phyloP scores from a whole-genome alignment of 2,113 vertebrate species.

The Perognathus longimembris region DNA sequence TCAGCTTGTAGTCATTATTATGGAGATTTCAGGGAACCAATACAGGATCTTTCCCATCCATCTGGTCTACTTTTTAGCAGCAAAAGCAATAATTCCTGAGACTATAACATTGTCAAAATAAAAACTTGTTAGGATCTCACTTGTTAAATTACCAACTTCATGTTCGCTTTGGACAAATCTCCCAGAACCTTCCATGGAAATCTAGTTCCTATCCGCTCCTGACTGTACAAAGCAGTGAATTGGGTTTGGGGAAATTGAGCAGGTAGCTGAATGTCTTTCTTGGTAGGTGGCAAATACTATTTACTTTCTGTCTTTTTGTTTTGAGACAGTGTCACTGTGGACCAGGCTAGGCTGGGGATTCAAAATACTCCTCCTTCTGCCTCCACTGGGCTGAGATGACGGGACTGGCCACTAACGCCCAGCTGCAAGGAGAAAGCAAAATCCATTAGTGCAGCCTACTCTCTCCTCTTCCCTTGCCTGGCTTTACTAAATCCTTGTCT shows the following conservation, averaged over 20 bases:
- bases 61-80: not conserved
- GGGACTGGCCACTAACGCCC: no score
- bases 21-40: not conserved
- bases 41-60: not conserved
- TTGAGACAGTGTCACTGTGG: no score
- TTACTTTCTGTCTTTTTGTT: no score
- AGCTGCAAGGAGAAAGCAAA: not conserved
- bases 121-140: not conserved
- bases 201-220: not conserved
- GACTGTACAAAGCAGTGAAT: not conserved
- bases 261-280: constrained; percentile 46
- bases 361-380: no score
- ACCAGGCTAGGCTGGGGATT: no score
- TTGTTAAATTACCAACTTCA: not conserved
- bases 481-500: rapidly evolving
- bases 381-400: no score
- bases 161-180: not conserved
- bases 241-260: not conserved
- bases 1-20: not conserved
- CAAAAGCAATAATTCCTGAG: constrained; percentile 7
- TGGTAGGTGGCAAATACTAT: not conserved
- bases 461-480: not conserved
- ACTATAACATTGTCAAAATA: not conserved
- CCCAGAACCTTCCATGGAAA: not conserved
- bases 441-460: not conserved